phyloP scores from a whole-genome alignment of 2,797 vertebrate genomes.

The Oophaga sylvatica region DNA sequence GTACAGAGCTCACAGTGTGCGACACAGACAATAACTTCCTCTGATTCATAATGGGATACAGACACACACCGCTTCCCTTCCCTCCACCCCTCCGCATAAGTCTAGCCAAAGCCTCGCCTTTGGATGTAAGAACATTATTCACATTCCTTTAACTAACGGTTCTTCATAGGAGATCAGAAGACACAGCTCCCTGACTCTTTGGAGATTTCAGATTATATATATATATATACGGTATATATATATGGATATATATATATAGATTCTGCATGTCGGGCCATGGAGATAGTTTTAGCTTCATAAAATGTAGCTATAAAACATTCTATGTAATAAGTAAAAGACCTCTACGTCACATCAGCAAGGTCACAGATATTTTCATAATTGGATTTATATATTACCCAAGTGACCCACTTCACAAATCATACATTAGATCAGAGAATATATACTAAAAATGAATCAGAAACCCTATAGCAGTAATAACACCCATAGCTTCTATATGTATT shows the following conservation, averaged over 20 bases:
- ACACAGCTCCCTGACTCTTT: slow-evolving; percentile 28
- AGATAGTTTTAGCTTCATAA: background rate
- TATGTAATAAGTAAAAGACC: background rate
- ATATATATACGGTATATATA: too few relatives aligned
- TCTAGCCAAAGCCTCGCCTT: slow-evolving; percentile 68
- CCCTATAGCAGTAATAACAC: background rate
- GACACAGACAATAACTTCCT: slow-evolving; percentile 71
- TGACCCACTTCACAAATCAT: background rate
- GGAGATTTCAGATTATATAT: background rate
- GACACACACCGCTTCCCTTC: slow-evolving; percentile 69
- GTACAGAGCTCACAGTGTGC: slow-evolving; percentile 63
- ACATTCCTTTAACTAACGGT: slow-evolving; percentile 58
- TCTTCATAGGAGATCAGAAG: slow-evolving; percentile 33
- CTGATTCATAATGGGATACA: slow-evolving; percentile 70
- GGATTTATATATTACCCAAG: background rate
- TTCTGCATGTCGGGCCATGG: background rate
- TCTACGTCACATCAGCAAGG: background rate
- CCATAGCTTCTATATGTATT: background rate
- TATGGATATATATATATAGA: background rate
- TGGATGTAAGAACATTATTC: slow-evolving; percentile 48
- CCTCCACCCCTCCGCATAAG: slow-evolving; percentile 67
- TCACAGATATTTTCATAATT: background rate
- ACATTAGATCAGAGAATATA: background rate
- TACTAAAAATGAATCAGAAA: background rate
- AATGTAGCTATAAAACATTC: background rate